Base-by-base conservation (phyloP, 2,888 invertebrate species). In the Cantharis flavilabris region DNA sequence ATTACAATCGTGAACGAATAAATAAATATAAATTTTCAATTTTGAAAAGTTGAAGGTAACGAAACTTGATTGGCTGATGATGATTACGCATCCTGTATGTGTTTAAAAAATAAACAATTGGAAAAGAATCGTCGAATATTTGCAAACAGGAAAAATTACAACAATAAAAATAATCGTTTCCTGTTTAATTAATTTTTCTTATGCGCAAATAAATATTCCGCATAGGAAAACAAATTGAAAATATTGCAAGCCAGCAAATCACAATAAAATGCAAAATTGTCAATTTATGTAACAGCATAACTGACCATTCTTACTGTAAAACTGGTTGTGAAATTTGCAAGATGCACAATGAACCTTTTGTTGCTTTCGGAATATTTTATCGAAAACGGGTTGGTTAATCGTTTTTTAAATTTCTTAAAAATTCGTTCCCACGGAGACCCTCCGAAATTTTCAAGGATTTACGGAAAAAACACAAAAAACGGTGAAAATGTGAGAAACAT, bases 291-390 rank as follows among this genome's bases (percentile, higher is more conserved):
- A 18, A 18, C 33, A 30, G 33, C 33, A 26, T 23, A 73, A 65
- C 67, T 73, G 67, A 73, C 72, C 72, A 67, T 73, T 23, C 72
- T 49, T 73, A 73, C 65, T 23, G 69, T 18, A 73, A 67, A 73
- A 73, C 65, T 73, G 67, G 72, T 73, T 73, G 67, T 73, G 72
- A 73, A 71, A 71, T 14, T 63, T 49, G 7, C n/a, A 49, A 49
- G 49, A 49, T 49, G 49, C 49, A 49, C 49, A 49, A 49, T 49
- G 49, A 49, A 49, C 49, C 49, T 49, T 49, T 49, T 49, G 49
- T 49, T 49, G 49, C 49, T n/a, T 49, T 49, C n/a, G 2, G 49
- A 49, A 49, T 49, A 49, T 49, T 49, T 49, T 49, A 49, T 49
- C 49, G n/a, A 49, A 49, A 49, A 49, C 49, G n/a, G 49, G 49